Evolutionary conservation across 2,797 vertebrate genomes (phyloP), one percentile per base, ranked within the genome.

Genomic region (Poecilia wingei): DNA sequence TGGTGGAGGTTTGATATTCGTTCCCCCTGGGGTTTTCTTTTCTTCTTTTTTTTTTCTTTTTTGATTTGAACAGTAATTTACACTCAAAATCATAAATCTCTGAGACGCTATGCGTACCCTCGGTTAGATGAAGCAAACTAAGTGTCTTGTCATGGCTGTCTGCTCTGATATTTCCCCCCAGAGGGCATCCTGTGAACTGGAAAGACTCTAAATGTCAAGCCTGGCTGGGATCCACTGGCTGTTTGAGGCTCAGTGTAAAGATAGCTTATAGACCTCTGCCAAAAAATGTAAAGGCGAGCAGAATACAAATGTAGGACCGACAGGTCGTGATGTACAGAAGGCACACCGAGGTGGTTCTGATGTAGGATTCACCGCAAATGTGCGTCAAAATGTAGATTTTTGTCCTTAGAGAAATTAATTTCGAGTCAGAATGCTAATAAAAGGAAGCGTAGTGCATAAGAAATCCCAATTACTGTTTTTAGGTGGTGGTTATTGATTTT

Each of bases 121-220:
- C 49, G 53, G 25, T 49, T 31, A 51, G 80, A 77, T 31, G 14
- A 81, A 74, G 72, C 64, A 70, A 78, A 47, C 16, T 0, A 14
- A 57, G 33, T 18, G 31, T 78, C 76, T 72, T 47, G 49, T 76
- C n/a, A 72, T 69, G 57, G 70, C 31, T 25, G 6, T 57, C 51
- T 79, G 69, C 75, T 72, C 49, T 7, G 41, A 33, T 46, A 59
- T 46, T 39, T 20, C 47, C 68, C 78, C 78, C 76, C 20, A 3
- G 49, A 69, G 82, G 81, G 59, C 43, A 25, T 73, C 68, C 79
- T 79, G 68, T 81, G 83, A 86, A 78, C 76, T 83, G 78, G 82
- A 86, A 87, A 79, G 77, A 75, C 72, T 82, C 33, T 69, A 86
- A 89, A 90, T 85, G 86, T 91, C 87, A 90, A 74, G 73, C 25